Conservation (phyloP, 2,888 invertebrate genomes). For the Cryptosula pallasiana region DNA sequence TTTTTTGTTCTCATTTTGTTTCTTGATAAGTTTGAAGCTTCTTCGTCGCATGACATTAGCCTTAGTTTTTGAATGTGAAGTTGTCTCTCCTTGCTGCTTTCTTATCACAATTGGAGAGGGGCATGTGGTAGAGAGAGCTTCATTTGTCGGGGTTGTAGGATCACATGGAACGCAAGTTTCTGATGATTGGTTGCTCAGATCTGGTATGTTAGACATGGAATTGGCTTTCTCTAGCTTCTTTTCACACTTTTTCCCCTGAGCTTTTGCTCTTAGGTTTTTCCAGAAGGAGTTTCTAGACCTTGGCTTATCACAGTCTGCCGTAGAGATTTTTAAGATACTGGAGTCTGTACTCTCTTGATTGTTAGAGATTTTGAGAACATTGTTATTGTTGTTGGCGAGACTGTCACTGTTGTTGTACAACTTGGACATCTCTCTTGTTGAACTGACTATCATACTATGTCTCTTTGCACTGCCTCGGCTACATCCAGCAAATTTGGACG, state of each 20-base stretch:
- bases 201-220: conserved; percentile 18
- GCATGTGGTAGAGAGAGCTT: background rate
- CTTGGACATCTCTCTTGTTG: background rate
- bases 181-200: background rate
- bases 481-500: background rate
- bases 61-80: background rate
- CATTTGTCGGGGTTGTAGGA: background rate
- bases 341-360: background rate
- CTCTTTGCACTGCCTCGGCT: background rate
- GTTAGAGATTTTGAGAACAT: conserved; percentile 14
- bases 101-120: background rate
- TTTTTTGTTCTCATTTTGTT: conserved; percentile 24
- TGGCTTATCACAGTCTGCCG: conserved; percentile 12
- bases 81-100: background rate
- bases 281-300: conserved; percentile 21
- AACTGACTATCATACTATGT: conserved; percentile 18
- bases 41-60: background rate
- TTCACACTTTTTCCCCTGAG: conserved; percentile 8
- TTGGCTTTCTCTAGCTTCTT: conserved; percentile 15
- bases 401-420: background rate
- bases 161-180: background rate
- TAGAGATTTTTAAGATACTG: conserved; percentile 17
- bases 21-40: conserved; percentile 9
- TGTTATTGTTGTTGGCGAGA: background rate
- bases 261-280: conserved; percentile 17